Percentiles rank a stretch among this genome's conserved stretches.
Evolutionary conservation across 2,797 vertebrate genomes (phyloP).

Genomic region (Cuculus canorus): DNA sequence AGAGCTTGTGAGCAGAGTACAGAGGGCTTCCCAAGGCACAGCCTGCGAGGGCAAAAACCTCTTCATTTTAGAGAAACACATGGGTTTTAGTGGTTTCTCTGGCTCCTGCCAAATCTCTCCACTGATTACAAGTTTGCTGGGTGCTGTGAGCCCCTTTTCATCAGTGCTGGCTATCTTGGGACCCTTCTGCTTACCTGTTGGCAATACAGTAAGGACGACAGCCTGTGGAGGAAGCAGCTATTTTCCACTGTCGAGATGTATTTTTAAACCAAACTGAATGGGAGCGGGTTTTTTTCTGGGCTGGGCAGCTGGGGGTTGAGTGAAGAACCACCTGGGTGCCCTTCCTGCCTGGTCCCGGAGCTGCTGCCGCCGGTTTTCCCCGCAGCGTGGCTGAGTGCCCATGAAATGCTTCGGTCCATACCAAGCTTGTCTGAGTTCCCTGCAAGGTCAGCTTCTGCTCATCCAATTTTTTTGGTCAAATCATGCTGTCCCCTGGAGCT

Average conservation of each 20-base stretch:
- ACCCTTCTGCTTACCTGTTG: not conserved
- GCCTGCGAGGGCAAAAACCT: not conserved
- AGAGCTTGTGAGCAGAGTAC: not conserved
- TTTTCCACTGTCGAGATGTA: conserved; percentile 27
- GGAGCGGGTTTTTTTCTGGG: not conserved
- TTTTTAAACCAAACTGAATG: conserved; percentile 29
- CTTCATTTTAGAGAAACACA: not conserved
- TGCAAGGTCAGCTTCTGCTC: not conserved
- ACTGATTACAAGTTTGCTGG: accelerated
- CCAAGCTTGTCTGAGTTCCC: not conserved
- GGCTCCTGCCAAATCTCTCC: accelerated
- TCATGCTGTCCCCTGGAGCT: accelerated
- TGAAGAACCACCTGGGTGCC: conserved; percentile 48
- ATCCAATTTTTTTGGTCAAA: not conserved
- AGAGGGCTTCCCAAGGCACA: not conserved
- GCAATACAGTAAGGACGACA: not conserved
- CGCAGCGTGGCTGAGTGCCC: accelerated
- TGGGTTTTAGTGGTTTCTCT: not conserved
- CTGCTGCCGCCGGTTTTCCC: not conserved
- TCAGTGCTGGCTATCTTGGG: accelerated
- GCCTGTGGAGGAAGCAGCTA: conserved; percentile 53
- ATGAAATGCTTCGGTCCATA: accelerated
- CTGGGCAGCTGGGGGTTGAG: not conserved
- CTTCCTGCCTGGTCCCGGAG: conserved; percentile 31
- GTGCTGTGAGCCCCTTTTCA: not conserved